Percentiles rank a stretch among this genome's conserved stretches.
Evolutionary conservation across 2,888 invertebrate species (phyloP).

Genomic region (Brachylomia viminalis): DNA sequence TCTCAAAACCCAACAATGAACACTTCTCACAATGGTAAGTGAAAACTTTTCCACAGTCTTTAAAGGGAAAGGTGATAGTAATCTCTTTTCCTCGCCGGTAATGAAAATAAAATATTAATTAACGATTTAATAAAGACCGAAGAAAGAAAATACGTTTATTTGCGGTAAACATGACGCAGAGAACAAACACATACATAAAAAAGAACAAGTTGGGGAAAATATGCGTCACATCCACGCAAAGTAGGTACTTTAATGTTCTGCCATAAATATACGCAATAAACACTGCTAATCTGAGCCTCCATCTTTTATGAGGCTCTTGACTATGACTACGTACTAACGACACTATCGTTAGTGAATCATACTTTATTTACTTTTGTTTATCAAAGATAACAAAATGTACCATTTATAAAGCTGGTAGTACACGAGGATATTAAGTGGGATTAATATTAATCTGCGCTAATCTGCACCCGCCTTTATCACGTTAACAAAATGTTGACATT

Average conservation of each 20-base stretch:
- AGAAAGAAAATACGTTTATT: no score
- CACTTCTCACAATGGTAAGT: background rate
- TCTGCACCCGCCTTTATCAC: slow-evolving; percentile 29
- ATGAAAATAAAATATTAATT: slow-evolving; percentile 10
- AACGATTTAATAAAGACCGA: no score
- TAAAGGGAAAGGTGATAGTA: background rate
- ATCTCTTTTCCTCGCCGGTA: background rate
- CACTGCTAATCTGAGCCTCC: slow-evolving; percentile 14
- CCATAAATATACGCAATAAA: slow-evolving; percentile 5
- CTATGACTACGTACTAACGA: background rate
- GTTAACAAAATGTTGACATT: slow-evolving; percentile 36
- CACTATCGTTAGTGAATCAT: slow-evolving; percentile 25
- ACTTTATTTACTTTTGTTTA: slow-evolving; percentile 26
- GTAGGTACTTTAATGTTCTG: background rate
- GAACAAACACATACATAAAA: no score
- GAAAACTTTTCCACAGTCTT: background rate
- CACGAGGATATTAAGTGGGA: slow-evolving; percentile 32
- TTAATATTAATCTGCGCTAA: slow-evolving; percentile 47
- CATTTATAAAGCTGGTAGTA: slow-evolving; percentile 42
- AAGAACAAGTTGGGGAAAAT: no score
- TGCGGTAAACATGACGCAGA: no score
- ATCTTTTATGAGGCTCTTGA: slow-evolving; percentile 9
- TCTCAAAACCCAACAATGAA: background rate
- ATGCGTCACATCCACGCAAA: no score
- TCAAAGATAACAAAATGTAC: slow-evolving; percentile 30